Evolutionary conservation across 2,888 invertebrate species (phyloP).

Genomic region (Callyntrura sp.): DNA sequence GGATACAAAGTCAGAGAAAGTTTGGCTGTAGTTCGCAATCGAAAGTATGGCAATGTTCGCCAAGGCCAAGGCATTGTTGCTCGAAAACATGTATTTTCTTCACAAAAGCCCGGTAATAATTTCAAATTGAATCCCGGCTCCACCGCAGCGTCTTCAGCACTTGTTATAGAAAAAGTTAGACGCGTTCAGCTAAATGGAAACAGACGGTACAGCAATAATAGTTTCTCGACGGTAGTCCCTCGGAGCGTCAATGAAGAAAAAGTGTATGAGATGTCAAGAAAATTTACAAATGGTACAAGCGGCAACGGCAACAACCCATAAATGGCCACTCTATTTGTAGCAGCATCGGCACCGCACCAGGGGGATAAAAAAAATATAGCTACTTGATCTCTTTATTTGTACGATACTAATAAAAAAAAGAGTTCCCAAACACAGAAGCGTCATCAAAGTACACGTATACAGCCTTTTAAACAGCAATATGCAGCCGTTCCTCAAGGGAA

Average conservation of each 20-base stretch:
- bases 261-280: slow-evolving; percentile 29
- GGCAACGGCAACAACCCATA: neutral
- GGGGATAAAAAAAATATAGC: neutral
- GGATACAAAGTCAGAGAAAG: slow-evolving; percentile 66
- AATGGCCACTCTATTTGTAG: neutral
- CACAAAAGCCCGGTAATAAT: slow-evolving; percentile 58
- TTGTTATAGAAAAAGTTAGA: slow-evolving; percentile 42
- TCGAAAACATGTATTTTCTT: slow-evolving; percentile 63
- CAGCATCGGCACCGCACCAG: neutral
- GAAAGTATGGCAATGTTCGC: slow-evolving; percentile 15
- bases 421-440: too few relatives aligned
- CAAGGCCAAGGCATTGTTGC: slow-evolving; percentile 70
- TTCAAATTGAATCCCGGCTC: slow-evolving; percentile 43
- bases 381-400: slow-evolving; percentile 33
- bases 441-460: too few relatives aligned
- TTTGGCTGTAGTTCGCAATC: slow-evolving; percentile 60
- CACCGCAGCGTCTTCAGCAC: neutral
- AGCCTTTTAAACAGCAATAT: neutral
- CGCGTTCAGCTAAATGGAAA: slow-evolving; percentile 52
- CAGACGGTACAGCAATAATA: neutral
- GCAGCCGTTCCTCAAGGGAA: neutral
- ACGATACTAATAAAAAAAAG: too few relatives aligned
- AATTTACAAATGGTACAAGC: neutral
- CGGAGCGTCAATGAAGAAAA: slow-evolving; percentile 3
- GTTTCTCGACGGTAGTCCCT: slow-evolving; percentile 13